phyloP scores from a whole-genome alignment of 2,888 invertebrate species.

The Cinara cedri region DNA sequence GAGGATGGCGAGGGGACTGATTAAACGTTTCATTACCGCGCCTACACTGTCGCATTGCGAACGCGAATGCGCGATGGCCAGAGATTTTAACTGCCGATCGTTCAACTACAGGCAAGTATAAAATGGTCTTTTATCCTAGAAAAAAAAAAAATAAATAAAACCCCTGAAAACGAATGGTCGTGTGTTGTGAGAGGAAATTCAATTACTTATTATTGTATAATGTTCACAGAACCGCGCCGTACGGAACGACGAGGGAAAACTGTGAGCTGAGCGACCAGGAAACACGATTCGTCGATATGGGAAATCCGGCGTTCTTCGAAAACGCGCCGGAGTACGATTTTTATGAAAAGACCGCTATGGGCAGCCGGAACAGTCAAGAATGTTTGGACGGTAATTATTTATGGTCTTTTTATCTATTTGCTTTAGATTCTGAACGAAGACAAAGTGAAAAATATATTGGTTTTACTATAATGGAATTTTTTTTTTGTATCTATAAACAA shows the following conservation, averaged over 20 bases:
- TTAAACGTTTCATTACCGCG: conserved; percentile 75
- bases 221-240: conserved; percentile 66
- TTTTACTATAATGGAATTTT: no score
- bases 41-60: conserved; percentile 81
- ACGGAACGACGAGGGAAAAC: conserved; percentile 74
- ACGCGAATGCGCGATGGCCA: conserved; percentile 80
- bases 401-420: no score
- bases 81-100: conserved; percentile 83
- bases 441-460: no score
- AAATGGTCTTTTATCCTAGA: neutral
- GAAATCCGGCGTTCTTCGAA: conserved; percentile 85
- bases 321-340: conserved; percentile 80
- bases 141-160: no score
- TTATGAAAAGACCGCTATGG: conserved; percentile 74
- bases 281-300: conserved; percentile 80
- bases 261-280: conserved; percentile 89
- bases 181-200: neutral
- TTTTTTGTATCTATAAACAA: no score
- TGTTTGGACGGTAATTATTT: conserved; percentile 79
- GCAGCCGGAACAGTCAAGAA: conserved; percentile 74
- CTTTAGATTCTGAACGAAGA: no score
- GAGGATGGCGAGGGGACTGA: conserved; percentile 78
- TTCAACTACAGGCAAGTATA: conserved; percentile 78
- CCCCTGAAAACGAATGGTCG: neutral
- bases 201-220: neutral